Conservation (phyloP, 2,888 invertebrate genomes). For the Papilio elwesi region DNA sequence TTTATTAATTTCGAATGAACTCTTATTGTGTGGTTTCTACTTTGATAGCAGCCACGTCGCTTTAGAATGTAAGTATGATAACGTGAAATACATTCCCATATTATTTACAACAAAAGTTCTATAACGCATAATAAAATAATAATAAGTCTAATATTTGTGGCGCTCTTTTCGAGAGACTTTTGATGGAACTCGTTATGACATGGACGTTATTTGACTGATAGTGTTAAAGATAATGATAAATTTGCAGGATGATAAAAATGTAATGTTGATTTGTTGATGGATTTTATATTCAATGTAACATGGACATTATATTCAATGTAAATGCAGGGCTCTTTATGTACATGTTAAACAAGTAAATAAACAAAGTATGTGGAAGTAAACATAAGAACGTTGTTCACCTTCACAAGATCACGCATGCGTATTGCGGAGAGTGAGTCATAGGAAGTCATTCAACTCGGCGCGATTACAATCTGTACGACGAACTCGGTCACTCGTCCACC, state of each 20-base stretch:
- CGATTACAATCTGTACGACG: slow-evolving; percentile 56
- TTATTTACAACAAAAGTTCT: too few relatives aligned
- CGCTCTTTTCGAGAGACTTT: too few relatives aligned
- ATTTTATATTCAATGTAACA: too few relatives aligned
- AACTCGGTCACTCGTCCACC: slow-evolving; percentile 71
- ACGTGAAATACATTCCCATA: too few relatives aligned
- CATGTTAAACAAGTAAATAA: slow-evolving; percentile 8
- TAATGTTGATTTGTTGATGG: too few relatives aligned
- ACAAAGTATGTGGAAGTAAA: slow-evolving; percentile 19
- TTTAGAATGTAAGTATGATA: not conserved
- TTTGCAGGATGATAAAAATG: too few relatives aligned
- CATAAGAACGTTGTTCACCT: slow-evolving; percentile 59
- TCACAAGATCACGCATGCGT: slow-evolving; percentile 66
- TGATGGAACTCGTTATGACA: too few relatives aligned
- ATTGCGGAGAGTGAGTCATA: slow-evolving; percentile 71
- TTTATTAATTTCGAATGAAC: not conserved
- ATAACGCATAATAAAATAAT: too few relatives aligned
- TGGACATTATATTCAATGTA: not conserved
- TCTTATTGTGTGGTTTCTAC: not conserved
- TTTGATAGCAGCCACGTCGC: not conserved
- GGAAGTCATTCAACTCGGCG: slow-evolving; percentile 70
- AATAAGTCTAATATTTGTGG: too few relatives aligned
- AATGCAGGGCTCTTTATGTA: slow-evolving; percentile 7
- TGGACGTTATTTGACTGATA: too few relatives aligned
- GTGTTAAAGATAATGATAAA: too few relatives aligned